Evolutionary conservation across 2,888 invertebrate genomes (phyloP), one percentile per base, ranked within the genome.

Genomic region (Euproctis similis): DNA sequence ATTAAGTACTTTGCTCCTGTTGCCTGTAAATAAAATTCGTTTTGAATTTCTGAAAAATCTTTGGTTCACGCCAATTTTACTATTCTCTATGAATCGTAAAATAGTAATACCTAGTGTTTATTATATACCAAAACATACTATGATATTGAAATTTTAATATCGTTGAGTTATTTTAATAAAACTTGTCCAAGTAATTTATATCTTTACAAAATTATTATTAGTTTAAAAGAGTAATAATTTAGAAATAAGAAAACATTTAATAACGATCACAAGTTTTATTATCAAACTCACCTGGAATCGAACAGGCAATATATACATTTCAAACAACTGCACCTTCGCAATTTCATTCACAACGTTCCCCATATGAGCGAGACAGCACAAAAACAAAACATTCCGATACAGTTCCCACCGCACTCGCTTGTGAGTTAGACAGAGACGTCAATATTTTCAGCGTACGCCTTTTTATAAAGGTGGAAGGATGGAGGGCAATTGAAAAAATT

Each of bases 301-400:
- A 80, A 80, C 57, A 35, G 18, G 4, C 6, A 14, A 19, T 37
- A 48, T 46, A 43, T 28, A 30, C 19, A 26, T 39, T 18, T 41
- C 30, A 33, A 56, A 63, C 63, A 51, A 47, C 68, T 53, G 36
- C 31, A 30, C 65, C 50, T 38, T 38, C 22, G 28, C 35, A 46
- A 50, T 51, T 34, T 54, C 67, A 72, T 76, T 75, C 67, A 67
- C 64, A 64, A 67, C 71, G 76, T 70, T 64, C 66, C 68, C 69
- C 49, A 47, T 27, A 37, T 59, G 71, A 82, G 67, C 51, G 71
- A 68, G 84, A 81, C 39, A 32, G 74, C 61, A 70, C 71, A 73
- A 84, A 84, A 84, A 84, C 84, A 84, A 80, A 72, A 73, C 81
- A 82, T 84, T 76, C 80, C 82, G 71, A 74, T 57, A 75, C 78